Conservation (phyloP, 2,113 vertebrate species). For the Eubucco bourcierii region DNA sequence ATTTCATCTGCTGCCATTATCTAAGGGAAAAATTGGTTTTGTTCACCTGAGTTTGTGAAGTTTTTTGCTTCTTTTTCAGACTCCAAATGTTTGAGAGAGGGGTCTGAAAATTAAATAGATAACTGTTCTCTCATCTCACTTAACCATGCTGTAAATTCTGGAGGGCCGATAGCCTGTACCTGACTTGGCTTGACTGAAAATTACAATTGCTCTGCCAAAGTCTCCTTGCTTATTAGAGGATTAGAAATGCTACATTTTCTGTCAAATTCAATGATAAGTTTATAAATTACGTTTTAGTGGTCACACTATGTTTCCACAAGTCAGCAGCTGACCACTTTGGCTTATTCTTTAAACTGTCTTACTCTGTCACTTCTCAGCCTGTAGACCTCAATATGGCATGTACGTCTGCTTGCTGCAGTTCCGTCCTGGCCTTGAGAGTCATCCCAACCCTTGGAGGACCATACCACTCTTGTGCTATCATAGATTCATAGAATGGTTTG, state of each 20-base stretch:
- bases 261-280: not conserved
- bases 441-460: not conserved
- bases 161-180: rapidly evolving
- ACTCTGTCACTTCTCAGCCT: not conserved
- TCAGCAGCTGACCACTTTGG: not conserved
- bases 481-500: too few relatives aligned
- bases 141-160: not conserved
- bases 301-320: not conserved
- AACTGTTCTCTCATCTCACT: not conserved
- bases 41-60: not conserved
- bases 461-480: too few relatives aligned
- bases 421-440: not conserved
- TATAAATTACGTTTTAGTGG: not conserved
- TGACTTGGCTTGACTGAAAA: not conserved
- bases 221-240: not conserved
- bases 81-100: not conserved
- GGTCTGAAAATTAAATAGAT: not conserved
- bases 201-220: not conserved
- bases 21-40: not conserved
- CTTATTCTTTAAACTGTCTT: not conserved
- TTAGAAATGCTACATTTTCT: not conserved
- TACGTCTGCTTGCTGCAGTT: not conserved
- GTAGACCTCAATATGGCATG: rapidly evolving
- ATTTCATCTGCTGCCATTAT: not conserved
- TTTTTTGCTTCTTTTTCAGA: not conserved